phyloP scores from a whole-genome alignment of 2,797 vertebrate genomes.

The Poecilia picta region DNA sequence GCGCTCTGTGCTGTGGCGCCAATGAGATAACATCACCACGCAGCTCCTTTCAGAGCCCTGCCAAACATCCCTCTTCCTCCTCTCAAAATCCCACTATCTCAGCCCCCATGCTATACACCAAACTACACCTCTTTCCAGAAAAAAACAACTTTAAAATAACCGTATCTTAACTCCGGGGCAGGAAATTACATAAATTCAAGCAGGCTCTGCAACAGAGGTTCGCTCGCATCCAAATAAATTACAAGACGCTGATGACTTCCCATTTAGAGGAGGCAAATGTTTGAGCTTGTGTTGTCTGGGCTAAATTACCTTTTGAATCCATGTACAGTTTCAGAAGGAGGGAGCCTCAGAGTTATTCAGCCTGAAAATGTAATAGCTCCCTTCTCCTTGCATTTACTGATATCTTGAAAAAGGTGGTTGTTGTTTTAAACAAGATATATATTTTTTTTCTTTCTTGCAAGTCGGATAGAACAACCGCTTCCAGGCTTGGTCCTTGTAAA shows the following conservation, averaged over 20 bases:
- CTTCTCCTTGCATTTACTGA: conserved; percentile 12
- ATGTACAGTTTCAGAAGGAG: conserved; percentile 1
- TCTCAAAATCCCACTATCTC: conserved; percentile 46
- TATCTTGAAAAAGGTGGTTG: conserved; percentile 3
- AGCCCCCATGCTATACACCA: conserved; percentile 33
- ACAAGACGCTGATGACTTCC: conserved; percentile 1
- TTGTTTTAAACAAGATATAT: conserved; percentile 17
- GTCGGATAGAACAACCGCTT: conserved; percentile 14
- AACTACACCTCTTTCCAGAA: conserved; percentile 28
- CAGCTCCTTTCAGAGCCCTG: conserved; percentile 53
- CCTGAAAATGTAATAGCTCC: conserved; percentile 21
- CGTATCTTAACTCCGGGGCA: conserved; percentile 26
- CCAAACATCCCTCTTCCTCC: conserved; percentile 55
- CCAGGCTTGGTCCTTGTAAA: conserved; percentile 11
- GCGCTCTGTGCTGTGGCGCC: conserved; percentile 49
- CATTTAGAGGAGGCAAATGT: conserved; percentile 6
- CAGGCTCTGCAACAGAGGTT: conserved; percentile 10
- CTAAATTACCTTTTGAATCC: conserved; percentile 24
- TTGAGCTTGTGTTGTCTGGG: conserved; percentile 16
- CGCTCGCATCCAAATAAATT: conserved; percentile 1
- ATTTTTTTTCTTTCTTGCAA: background rate
- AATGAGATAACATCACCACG: conserved; percentile 68
- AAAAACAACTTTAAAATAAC: conserved; percentile 18
- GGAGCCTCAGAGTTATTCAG: conserved; percentile 13
- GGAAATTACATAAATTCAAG: conserved; percentile 17